phyloP scores from a whole-genome alignment of 1,140 invertebrate genomes.

The Pristionchus pacificus region DNA sequence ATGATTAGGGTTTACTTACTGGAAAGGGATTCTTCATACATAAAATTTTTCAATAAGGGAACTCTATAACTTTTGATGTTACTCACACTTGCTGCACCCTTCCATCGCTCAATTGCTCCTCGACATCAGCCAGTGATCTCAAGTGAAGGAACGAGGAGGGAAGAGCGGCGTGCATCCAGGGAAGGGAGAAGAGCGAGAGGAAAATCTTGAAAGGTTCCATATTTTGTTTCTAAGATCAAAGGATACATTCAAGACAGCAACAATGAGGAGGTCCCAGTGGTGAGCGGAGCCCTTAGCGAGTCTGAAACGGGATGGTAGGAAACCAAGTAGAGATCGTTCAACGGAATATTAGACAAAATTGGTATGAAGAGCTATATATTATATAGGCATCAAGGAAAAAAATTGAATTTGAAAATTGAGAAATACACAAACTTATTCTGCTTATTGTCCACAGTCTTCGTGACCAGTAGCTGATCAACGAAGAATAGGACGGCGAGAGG shows the following conservation, averaged over 20 bases:
- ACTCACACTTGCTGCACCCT: slow-evolving; percentile 60
- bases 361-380: too few relatives aligned
- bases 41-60: not conserved
- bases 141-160: slow-evolving; percentile 61
- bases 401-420: too few relatives aligned
- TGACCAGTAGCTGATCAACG: slow-evolving; percentile 62
- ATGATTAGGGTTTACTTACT: too few relatives aligned
- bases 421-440: slow-evolving; percentile 60
- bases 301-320: slow-evolving; percentile 48
- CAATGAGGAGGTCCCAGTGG: slow-evolving; percentile 61
- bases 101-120: slow-evolving; percentile 60
- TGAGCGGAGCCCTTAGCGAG: slow-evolving; percentile 61
- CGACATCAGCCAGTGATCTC: slow-evolving; percentile 60
- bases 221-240: too few relatives aligned
- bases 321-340: not conserved
- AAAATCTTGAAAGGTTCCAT: too few relatives aligned
- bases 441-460: slow-evolving; percentile 60
- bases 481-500: slow-evolving; percentile 61
- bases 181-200: slow-evolving; percentile 60
- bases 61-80: not conserved
- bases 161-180: slow-evolving; percentile 60
- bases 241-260: slow-evolving; percentile 60
- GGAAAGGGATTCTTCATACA: too few relatives aligned
- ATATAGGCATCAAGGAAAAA: too few relatives aligned
- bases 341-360: too few relatives aligned